These are phyloP conservation scores for Tetraneura akinire DNA, from an alignment of 1,140 invertebrate genomes.

Conservation along the genomic window DNA sequence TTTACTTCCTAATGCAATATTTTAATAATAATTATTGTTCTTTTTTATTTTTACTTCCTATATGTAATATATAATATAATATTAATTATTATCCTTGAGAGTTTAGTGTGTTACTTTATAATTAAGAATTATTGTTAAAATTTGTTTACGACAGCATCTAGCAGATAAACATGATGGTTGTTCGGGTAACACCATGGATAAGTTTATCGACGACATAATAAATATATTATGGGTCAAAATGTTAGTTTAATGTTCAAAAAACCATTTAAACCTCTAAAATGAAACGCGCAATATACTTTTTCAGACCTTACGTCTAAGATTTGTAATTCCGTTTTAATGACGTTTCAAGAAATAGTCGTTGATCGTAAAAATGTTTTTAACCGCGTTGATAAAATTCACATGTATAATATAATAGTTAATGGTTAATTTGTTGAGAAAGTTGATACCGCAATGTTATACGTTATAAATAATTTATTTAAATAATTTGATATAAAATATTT, in stretches of 20 bases:
- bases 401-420: not conserved
- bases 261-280: constrained; percentile 16
- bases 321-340: constrained; percentile 20
- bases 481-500: no score
- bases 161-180: constrained; percentile 13
- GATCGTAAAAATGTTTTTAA: not conserved
- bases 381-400: not conserved
- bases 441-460: not conserved
- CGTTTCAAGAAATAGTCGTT: not conserved
- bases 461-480: no score
- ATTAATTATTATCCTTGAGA: no score
- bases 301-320: not conserved
- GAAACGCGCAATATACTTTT: constrained; percentile 10
- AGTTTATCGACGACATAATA: constrained; percentile 11
- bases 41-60: no score
- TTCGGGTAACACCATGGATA: constrained; percentile 6
- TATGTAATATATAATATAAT: no score
- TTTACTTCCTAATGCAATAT: no score
- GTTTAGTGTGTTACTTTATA: not conserved
- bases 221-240: constrained; percentile 17
- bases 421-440: not conserved
- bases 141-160: constrained; percentile 7
- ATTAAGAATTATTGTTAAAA: not conserved
- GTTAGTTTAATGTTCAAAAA: constrained; percentile 9
- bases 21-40: no score